Conservation (phyloP, 2,888 invertebrate genomes). For the Chrysodeixis includens region DNA sequence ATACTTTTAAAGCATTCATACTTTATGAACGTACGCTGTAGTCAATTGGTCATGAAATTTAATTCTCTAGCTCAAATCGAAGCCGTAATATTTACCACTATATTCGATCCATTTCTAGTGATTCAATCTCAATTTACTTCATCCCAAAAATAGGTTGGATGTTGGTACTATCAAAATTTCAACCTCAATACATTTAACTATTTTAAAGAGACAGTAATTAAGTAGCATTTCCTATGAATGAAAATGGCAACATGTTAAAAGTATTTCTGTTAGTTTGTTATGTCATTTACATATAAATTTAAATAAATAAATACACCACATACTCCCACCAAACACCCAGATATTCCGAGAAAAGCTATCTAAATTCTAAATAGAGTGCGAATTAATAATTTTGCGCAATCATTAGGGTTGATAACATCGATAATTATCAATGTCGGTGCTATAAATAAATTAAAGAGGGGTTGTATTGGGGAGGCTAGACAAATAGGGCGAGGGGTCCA, state of each 20-base stretch:
- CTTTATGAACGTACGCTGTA: no score
- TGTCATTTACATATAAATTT: no score
- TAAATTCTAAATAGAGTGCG: conserved; percentile 11
- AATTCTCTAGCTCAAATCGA: conserved; percentile 1
- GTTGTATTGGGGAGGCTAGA: conserved; percentile 26
- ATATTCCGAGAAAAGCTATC: not conserved
- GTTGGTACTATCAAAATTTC: not conserved
- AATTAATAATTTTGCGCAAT: conserved; percentile 40
- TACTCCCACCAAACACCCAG: no score
- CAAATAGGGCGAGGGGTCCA: conserved; percentile 32
- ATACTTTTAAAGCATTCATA: no score
- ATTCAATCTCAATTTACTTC: conserved; percentile 20
- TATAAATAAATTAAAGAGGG: conserved; percentile 54
- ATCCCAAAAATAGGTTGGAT: not conserved
- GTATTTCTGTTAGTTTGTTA: no score
- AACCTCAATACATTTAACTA: no score
- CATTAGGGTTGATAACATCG: conserved; percentile 36
- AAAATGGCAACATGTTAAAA: no score
- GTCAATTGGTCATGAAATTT: not conserved
- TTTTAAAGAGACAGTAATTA: no score
- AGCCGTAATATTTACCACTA: not conserved
- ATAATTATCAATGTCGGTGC: conserved; percentile 61
- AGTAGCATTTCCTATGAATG: no score
- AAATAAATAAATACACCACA: no score
- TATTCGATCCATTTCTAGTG: not conserved